phyloP scores from a whole-genome alignment of 2,113 vertebrate species.

The Peucedramus taeniatus region DNA sequence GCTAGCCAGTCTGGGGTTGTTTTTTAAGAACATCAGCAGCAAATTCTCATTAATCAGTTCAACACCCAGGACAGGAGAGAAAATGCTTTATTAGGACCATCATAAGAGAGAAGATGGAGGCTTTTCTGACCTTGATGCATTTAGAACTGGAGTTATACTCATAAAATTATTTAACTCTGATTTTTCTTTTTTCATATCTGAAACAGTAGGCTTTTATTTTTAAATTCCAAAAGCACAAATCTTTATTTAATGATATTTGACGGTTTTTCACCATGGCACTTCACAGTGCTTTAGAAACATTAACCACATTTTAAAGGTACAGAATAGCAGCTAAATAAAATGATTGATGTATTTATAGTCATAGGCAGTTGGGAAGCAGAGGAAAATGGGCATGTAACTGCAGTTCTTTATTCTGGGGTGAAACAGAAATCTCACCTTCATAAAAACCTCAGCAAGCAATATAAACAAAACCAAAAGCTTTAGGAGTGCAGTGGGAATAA shows the following conservation, averaged over 20 bases:
- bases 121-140: background rate
- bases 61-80: background rate
- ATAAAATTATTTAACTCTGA: background rate
- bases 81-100: background rate
- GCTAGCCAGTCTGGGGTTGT: background rate
- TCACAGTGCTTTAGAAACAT: background rate
- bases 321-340: background rate
- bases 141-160: background rate
- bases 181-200: background rate
- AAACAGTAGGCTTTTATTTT: background rate
- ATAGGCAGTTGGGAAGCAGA: background rate
- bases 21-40: background rate
- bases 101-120: background rate
- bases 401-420: background rate
- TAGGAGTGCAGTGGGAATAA: background rate
- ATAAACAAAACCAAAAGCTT: background rate
- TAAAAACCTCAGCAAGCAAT: background rate
- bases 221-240: background rate
- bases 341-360: background rate
- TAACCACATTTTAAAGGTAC: background rate
- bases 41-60: background rate
- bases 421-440: background rate
- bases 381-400: background rate
- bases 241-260: background rate
- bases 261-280: background rate